phyloP scores from a whole-genome alignment of 1,140 invertebrate genomes.

The Phenacoccus solenopsis region DNA sequence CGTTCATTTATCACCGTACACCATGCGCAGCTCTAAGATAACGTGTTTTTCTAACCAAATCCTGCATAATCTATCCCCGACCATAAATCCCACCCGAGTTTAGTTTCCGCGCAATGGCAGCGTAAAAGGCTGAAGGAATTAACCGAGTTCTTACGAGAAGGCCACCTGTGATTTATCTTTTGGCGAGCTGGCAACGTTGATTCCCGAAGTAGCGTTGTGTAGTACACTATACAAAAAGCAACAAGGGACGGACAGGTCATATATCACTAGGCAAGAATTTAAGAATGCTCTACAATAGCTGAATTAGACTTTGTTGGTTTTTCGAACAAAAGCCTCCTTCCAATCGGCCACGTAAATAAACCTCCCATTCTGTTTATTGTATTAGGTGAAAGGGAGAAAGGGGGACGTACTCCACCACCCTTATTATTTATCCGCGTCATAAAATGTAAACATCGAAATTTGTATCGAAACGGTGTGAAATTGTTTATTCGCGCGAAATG shows the following conservation, averaged over 20 bases:
- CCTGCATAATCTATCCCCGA: neutral
- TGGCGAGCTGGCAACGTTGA: neutral
- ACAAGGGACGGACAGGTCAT: neutral
- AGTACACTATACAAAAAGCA: too few species aligned
- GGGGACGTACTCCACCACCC: neutral
- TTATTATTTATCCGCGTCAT: neutral
- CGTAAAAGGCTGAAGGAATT: neutral
- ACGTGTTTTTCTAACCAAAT: neutral
- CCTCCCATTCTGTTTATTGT: neutral
- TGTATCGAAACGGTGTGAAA: too few species aligned
- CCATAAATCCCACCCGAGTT: neutral
- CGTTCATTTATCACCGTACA: neutral
- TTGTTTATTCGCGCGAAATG: too few species aligned
- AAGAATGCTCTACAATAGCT: slow-evolving; percentile 3
- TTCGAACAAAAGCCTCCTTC: neutral
- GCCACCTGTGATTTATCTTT: neutral
- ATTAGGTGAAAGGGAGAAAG: too few species aligned
- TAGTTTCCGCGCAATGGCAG: neutral
- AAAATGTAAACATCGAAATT: too few species aligned
- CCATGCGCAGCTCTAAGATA: neutral
- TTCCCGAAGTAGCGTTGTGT: neutral
- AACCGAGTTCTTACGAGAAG: neutral
- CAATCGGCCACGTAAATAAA: slow-evolving; percentile 2
- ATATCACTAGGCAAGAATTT: slow-evolving; percentile 7
- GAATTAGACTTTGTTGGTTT: slow-evolving; percentile 18